phyloP scores from a whole-genome alignment of 2,113 vertebrate species.

The Gnathonemus longibarbis region DNA sequence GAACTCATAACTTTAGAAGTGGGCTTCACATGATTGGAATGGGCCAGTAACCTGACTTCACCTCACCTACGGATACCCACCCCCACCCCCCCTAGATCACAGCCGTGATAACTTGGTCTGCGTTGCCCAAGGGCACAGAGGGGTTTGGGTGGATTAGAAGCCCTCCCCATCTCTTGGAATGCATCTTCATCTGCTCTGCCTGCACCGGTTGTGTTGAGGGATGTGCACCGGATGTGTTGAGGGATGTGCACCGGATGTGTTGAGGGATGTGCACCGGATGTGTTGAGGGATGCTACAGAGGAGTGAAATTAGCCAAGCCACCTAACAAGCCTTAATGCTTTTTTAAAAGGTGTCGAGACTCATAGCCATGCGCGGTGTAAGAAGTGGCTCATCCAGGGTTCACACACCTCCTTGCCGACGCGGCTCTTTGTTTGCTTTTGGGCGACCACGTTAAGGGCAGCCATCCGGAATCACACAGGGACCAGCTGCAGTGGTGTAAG shows the following conservation, averaged over 20 bases:
- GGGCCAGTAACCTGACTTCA: background rate
- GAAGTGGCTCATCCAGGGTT: background rate
- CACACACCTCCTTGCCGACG: background rate
- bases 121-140: background rate
- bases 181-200: background rate
- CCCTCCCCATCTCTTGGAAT: background rate
- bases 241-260: background rate
- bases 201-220: background rate
- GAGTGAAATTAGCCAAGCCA: background rate
- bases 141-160: background rate
- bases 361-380: background rate
- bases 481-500: background rate
- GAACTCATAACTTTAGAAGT: background rate
- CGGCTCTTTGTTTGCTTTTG: background rate
- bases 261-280: background rate
- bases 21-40: background rate
- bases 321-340: background rate
- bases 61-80: background rate
- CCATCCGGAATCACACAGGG: background rate
- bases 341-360: background rate
- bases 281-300: background rate
- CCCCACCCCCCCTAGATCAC: background rate
- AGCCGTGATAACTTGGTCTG: background rate
- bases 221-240: background rate
- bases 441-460: background rate